Evolutionary conservation across 2,888 invertebrate genomes (phyloP), one percentile per base, ranked within the genome.

Genomic region (Graphium colonna): DNA sequence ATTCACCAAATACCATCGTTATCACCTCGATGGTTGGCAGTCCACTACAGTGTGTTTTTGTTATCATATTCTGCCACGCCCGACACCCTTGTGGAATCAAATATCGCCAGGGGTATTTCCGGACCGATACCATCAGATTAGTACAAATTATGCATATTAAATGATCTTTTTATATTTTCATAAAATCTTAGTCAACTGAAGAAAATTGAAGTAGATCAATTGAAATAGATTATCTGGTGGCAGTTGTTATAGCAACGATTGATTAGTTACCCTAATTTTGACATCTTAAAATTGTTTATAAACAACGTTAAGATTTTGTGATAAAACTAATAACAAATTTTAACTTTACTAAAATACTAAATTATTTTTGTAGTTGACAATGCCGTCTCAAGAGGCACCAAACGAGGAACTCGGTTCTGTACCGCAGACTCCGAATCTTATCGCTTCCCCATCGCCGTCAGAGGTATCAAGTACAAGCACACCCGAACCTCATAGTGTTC

Each of bases 401-500:
- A 72, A 73, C 46, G 68, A 84, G 26, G 89, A 89, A 51, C 65
- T 87, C 31, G 89, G 85, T 52, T 79, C 74, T 42, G 82, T 70
- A n/a, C 88, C 86, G 0, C 72, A 66, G 51, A 76, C 79, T 1
- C 78, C 78, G 0, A 82, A 69, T 56, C 62, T 78, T 4, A 66
- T 69, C 21, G 67, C 71, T 1, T 86, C 89, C 3, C 82, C 86
- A 1, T 80, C 88, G 7, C 78, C 83, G 1, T 89, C 89, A 1
- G 88, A 88, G 66, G 73, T 83, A 45, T 87, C 89, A n/a, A 86
- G 79, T 59, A 71, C 84, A 13, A 89, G 89, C 60, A 87, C 89
- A 31, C 79, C 82, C 1, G 88, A 87, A 63, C 85, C 84, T 3
- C 78, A 73, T 15, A 68, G 65, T 58, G 62, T 85, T 57, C 71